Conservation (phyloP, 2,888 invertebrate genomes). For the Steinernema scapterisci region DNA sequence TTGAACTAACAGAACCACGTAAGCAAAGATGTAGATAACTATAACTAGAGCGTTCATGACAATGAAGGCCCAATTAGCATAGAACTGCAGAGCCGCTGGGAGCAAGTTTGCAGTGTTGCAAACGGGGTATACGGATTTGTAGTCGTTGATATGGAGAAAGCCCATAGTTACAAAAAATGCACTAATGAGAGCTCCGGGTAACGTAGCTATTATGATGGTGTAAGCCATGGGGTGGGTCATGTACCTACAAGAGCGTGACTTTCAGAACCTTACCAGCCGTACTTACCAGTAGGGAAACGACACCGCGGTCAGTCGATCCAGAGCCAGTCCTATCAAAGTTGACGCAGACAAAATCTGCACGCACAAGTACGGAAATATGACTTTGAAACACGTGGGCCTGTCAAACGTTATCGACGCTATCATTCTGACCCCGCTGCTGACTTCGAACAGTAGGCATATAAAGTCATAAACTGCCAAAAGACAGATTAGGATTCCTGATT, state of each 20-base stretch:
- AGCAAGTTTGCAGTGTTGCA: neutral
- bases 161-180: neutral
- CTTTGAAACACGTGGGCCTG: neutral
- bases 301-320: neutral
- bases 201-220: neutral
- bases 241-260: neutral
- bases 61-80: neutral
- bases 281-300: neutral
- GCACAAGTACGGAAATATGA: neutral
- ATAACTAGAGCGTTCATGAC: neutral
- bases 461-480: neutral
- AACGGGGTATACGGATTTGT: neutral
- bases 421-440: neutral
- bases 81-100: neutral
- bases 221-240: neutral
- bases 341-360: constrained; percentile 7
- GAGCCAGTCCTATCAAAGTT: neutral
- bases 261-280: neutral
- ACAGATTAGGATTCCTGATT: neutral
- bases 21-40: neutral
- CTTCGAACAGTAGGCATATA: neutral
- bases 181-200: neutral
- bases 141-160: neutral
- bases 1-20: neutral
- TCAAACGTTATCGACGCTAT: neutral